Percentiles rank a stretch among this genome's conserved stretches.
Evolutionary conservation across 2,797 vertebrate genomes (phyloP).

Genomic region (Sebastes steindachneri): DNA sequence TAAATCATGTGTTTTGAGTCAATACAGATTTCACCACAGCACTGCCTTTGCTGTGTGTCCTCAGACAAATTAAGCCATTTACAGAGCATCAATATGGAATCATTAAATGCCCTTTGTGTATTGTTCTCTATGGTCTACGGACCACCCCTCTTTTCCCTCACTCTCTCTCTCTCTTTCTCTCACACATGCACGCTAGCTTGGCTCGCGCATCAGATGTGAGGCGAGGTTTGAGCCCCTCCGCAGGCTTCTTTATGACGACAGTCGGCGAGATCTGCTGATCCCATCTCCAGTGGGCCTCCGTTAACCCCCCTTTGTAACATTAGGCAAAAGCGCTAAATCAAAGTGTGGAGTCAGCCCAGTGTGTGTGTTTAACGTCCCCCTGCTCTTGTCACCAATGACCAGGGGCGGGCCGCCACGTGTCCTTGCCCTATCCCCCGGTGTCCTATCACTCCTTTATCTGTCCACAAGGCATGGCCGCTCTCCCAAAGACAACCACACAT

Average conservation of each 20-base stretch:
- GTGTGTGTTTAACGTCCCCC: constrained; percentile 84
- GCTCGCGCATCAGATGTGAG: constrained; percentile 64
- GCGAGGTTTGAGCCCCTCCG: constrained; percentile 70
- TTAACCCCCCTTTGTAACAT: constrained; percentile 80
- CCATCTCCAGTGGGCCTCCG: constrained; percentile 78
- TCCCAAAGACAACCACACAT: constrained; percentile 81
- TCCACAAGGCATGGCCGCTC: constrained; percentile 83
- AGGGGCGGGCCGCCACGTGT: constrained; percentile 83
- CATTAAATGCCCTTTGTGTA: constrained; percentile 82
- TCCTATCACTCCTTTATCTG: constrained; percentile 86
- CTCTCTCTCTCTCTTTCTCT: constrained; percentile 15
- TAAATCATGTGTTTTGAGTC: constrained; percentile 79
- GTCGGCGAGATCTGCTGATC: constrained; percentile 82
- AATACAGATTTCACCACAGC: constrained; percentile 69
- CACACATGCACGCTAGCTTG: constrained; percentile 21
- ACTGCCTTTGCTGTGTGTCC: constrained; percentile 68
- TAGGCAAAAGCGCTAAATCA: constrained; percentile 85
- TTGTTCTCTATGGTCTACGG: constrained; percentile 77
- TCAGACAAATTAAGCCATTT: constrained; percentile 83
- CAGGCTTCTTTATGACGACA: constrained; percentile 79
- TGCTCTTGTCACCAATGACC: constrained; percentile 85
- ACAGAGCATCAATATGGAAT: constrained; percentile 82
- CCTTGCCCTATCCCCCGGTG: constrained; percentile 84
- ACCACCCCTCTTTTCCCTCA: constrained; percentile 63
- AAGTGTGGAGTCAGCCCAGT: constrained; percentile 83